phyloP scores from a whole-genome alignment of 2,797 vertebrate genomes.

The Artibeus jamaicensis region DNA sequence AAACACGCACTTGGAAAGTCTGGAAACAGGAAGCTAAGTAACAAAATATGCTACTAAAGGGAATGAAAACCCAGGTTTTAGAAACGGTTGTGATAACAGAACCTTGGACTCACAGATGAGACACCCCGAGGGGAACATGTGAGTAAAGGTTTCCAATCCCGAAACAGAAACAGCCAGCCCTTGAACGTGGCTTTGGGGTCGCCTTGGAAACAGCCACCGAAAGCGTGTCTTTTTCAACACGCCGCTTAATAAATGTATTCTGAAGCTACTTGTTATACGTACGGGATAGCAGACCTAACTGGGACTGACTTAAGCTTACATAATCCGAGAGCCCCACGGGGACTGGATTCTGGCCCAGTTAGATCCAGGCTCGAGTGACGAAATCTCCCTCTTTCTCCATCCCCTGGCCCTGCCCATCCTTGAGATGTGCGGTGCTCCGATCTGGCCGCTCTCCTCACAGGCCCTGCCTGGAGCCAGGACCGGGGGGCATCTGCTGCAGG shows the following conservation, averaged over 20 bases:
- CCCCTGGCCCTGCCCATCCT: neutral
- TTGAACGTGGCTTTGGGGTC: neutral
- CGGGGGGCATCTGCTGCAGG: neutral
- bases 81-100: neutral
- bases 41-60: neutral
- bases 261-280: neutral
- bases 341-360: neutral
- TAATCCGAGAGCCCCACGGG: neutral
- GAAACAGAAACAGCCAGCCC: neutral
- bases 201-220: neutral
- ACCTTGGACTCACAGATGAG: neutral
- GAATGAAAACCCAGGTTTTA: neutral
- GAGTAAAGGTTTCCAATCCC: neutral
- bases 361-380: neutral
- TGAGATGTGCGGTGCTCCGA: neutral
- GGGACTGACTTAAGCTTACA: neutral
- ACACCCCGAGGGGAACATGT: neutral
- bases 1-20: neutral
- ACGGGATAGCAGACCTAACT: constrained; percentile 23
- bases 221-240: neutral
- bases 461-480: neutral
- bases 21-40: neutral
- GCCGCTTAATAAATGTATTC: neutral
- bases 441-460: neutral
- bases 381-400: neutral